Evolutionary conservation across 1,140 invertebrate species (phyloP).

Genomic region (Drosophila repletoides): DNA sequence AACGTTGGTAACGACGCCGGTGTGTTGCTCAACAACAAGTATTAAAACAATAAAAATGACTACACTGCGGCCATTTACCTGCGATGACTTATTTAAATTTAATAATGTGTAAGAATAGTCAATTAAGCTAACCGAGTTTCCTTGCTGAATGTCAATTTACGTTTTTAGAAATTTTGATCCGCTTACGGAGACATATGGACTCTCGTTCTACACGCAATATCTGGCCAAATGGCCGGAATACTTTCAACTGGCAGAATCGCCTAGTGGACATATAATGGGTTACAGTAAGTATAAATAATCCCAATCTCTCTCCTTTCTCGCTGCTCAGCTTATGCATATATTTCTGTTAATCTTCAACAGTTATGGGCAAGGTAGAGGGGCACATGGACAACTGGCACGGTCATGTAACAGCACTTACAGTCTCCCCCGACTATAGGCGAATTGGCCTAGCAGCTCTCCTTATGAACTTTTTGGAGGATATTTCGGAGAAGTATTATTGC

Average conservation of each 20-base stretch:
- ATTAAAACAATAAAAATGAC: slow-evolving; percentile 87
- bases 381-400: slow-evolving; percentile 98
- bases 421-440: slow-evolving; percentile 96
- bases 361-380: slow-evolving; percentile 99
- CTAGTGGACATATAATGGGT: slow-evolving; percentile 97
- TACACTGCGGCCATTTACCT: slow-evolving; percentile 95
- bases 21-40: neutral
- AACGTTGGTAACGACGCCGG: neutral
- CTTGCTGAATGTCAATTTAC: neutral
- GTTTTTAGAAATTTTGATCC: slow-evolving; percentile 94
- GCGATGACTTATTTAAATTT: slow-evolving; percentile 97
- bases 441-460: slow-evolving; percentile 95
- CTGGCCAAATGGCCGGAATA: slow-evolving; percentile 99
- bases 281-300: slow-evolving; percentile 99
- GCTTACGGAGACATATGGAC: slow-evolving; percentile 98
- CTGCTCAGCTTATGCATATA: neutral
- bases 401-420: slow-evolving; percentile 98
- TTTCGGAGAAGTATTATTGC: slow-evolving; percentile 98
- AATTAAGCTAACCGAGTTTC: neutral
- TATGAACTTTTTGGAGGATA: slow-evolving; percentile 97
- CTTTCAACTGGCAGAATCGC: slow-evolving; percentile 97
- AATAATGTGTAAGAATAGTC: slow-evolving; percentile 93
- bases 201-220: slow-evolving; percentile 99
- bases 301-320: too few species aligned
- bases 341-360: slow-evolving; percentile 83